These are phyloP conservation scores for Prolemur simus DNA, from an alignment of 2,113 vertebrate genomes.

Conservation along the genomic window DNA sequence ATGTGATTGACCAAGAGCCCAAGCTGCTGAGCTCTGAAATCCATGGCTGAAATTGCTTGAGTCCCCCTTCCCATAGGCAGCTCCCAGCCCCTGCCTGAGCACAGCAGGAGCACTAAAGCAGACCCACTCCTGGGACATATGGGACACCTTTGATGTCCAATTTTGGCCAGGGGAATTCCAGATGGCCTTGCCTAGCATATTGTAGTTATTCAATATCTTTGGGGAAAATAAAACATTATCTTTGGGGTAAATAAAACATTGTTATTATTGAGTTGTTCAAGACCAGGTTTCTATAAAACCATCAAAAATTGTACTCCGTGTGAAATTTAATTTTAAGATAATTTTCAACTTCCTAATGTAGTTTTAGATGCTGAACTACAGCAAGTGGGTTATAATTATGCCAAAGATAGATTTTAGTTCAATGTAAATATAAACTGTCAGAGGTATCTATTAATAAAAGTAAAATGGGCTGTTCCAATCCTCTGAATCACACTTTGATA, in stretches of 20 bases:
- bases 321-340: slow-evolving; percentile 20
- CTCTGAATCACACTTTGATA: background rate
- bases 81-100: background rate
- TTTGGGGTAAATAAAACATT: background rate
- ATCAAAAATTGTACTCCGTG: background rate
- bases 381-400: background rate
- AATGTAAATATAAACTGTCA: background rate
- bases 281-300: background rate
- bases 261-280: background rate
- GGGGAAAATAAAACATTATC: background rate
- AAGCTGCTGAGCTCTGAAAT: background rate
- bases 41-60: background rate
- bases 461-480: background rate
- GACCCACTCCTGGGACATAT: background rate
- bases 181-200: background rate
- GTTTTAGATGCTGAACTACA: background rate
- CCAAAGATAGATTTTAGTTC: background rate
- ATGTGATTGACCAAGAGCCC: background rate
- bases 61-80: background rate
- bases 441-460: background rate
- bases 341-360: background rate
- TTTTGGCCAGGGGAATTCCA: background rate
- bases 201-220: background rate
- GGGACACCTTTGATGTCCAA: background rate
- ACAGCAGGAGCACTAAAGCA: background rate